Evolutionary conservation across 2,797 vertebrate genomes (phyloP).

Genomic region (Microhierax caerulescens): DNA sequence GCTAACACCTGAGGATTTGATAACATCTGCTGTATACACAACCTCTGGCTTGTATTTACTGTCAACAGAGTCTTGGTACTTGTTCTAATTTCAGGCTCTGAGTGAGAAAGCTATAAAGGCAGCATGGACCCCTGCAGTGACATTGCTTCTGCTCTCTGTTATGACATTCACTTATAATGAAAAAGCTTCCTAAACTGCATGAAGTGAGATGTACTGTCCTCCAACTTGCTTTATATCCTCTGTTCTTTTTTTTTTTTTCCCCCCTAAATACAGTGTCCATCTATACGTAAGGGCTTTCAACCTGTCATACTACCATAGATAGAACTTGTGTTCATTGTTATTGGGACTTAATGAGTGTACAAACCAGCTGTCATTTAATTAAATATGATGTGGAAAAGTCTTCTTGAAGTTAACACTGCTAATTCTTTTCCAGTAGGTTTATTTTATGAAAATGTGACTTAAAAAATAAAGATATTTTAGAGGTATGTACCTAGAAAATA

Average conservation of each 20-base stretch:
- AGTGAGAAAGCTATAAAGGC: neutral
- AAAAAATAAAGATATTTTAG: neutral
- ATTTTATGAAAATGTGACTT: neutral
- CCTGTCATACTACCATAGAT: neutral
- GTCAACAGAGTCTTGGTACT: neutral
- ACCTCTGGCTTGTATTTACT: slow-evolving; percentile 12
- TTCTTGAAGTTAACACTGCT: neutral
- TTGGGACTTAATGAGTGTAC: neutral
- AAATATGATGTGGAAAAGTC: neutral
- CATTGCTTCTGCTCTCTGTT: neutral
- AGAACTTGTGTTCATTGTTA: neutral
- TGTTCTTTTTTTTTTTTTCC: neutral
- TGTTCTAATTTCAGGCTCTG: neutral
- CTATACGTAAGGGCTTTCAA: neutral
- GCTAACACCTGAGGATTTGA: neutral
- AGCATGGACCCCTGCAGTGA: neutral
- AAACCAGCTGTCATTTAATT: neutral
- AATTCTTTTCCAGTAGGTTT: neutral
- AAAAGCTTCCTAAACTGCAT: neutral
- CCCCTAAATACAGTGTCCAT: neutral
- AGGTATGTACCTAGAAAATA: neutral
- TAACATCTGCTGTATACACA: neutral
- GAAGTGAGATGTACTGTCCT: neutral
- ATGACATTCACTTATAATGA: neutral
- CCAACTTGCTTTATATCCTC: neutral